Evolutionary conservation across 2,113 vertebrate species (phyloP).

Genomic region (Phaethornis superciliosus): DNA sequence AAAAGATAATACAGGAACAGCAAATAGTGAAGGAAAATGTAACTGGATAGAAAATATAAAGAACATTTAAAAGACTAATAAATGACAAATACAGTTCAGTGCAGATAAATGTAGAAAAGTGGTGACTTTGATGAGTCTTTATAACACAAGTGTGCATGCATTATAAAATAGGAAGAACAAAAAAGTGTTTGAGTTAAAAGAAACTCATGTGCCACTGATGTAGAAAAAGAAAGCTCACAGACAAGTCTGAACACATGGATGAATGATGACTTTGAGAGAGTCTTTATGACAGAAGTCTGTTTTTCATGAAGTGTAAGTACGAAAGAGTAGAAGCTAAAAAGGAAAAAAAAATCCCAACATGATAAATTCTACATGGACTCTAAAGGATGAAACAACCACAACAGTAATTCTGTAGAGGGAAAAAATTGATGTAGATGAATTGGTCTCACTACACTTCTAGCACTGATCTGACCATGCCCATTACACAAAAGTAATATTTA

Average conservation of each 20-base stretch:
- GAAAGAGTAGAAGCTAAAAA: conserved; percentile 6
- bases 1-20: conserved; percentile 29
- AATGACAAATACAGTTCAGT: conserved; percentile 61
- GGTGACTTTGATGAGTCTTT: conserved; percentile 69
- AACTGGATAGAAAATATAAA: conserved; percentile 42
- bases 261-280: conserved; percentile 55
- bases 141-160: conserved; percentile 41
- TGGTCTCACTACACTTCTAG: conserved; percentile 1
- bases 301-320: conserved; percentile 30
- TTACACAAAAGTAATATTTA: conserved; percentile 40
- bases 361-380: background rate
- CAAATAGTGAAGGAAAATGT: conserved; percentile 53
- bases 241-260: conserved; percentile 13
- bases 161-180: conserved; percentile 61
- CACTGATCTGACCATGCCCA: background rate
- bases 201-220: conserved; percentile 43
- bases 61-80: conserved; percentile 67
- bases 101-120: conserved; percentile 59
- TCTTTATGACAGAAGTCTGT: conserved; percentile 26
- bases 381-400: background rate
- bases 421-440: conserved; percentile 4
- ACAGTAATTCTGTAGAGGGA: background rate
- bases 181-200: conserved; percentile 45
- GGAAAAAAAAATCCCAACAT: background rate
- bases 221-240: background rate